Evolutionary conservation across 2,113 vertebrate species (phyloP).

Genomic region (Caranx melampygus): DNA sequence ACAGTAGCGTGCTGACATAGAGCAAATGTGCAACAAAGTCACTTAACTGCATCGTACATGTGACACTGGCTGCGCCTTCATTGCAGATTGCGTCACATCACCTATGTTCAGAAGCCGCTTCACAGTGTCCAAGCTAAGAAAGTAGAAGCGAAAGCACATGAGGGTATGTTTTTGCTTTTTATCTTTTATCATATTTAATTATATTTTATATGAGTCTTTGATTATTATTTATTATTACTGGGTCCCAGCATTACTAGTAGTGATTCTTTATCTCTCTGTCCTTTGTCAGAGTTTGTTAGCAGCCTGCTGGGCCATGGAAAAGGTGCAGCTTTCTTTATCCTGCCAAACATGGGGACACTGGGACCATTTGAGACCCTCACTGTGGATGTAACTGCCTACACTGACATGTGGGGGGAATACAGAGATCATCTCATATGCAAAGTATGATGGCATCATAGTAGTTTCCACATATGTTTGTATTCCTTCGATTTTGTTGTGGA

Average conservation of each 20-base stretch:
- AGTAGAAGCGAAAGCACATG: conserved; percentile 74
- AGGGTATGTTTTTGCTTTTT: conserved; percentile 78
- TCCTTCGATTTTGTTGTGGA: neutral
- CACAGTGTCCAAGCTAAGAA: conserved; percentile 76
- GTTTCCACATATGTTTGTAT: neutral
- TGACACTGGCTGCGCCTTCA: conserved; percentile 36
- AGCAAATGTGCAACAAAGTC: conserved; percentile 21
- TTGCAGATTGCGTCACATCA: conserved; percentile 41
- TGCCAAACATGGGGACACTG: conserved; percentile 83
- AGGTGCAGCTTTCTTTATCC: conserved; percentile 88
- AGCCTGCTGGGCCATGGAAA: conserved; percentile 87
- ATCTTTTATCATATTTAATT: neutral
- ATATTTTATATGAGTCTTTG: neutral
- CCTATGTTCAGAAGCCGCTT: conserved; percentile 73
- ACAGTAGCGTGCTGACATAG: neutral
- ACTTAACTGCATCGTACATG: neutral
- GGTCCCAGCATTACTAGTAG: too few relatives aligned
- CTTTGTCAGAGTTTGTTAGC: conserved; percentile 84
- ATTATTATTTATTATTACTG: neutral
- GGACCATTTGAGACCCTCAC: conserved; percentile 84
- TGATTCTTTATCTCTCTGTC: conserved; percentile 18
- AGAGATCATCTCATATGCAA: conserved; percentile 88
- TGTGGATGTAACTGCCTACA: conserved; percentile 88
- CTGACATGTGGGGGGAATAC: conserved; percentile 97
- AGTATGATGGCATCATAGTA: conserved; percentile 75